Conservation (phyloP, 1,140 invertebrate species). For the Drosophila teissieri region DNA sequence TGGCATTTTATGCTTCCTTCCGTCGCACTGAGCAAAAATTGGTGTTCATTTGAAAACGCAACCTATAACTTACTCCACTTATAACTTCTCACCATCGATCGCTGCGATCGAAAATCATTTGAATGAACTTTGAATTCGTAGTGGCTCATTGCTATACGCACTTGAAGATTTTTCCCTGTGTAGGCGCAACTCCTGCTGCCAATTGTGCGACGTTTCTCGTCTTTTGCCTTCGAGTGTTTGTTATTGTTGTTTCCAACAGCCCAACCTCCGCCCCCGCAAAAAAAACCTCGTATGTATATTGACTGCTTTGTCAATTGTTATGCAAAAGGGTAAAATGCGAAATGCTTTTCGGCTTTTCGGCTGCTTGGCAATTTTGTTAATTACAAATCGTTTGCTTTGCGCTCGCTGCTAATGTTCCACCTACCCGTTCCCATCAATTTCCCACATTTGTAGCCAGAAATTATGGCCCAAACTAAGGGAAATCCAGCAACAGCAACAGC, state of each 20-base stretch:
- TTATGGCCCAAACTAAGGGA: conserved; percentile 15
- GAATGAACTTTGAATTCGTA: no score
- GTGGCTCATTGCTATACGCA: no score
- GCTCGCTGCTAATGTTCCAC: conserved; percentile 65
- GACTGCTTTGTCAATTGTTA: conserved; percentile 79
- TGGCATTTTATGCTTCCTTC: conserved; percentile 74
- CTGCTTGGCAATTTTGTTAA: conserved; percentile 84
- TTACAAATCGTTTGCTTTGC: conserved; percentile 83
- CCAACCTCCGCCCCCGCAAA: not conserved
- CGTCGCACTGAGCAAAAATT: not conserved
- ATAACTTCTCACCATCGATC: no score
- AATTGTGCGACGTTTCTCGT: conserved; percentile 27
- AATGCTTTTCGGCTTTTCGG: conserved; percentile 8
- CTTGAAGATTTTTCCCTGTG: not conserved
- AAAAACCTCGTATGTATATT: conserved; percentile 19
- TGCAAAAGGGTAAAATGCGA: conserved; percentile 32
- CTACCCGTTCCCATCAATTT: not conserved
- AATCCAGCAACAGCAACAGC: not conserved
- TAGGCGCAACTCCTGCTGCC: conserved; percentile 13
- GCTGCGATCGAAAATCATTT: no score
- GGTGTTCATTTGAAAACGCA: not conserved
- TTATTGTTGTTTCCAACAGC: conserved; percentile 56
- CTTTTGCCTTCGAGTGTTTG: conserved; percentile 78
- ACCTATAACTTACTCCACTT: no score
- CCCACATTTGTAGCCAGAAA: not conserved